Conservation (phyloP, 1,140 invertebrate species). For the Drosophila truncata region DNA sequence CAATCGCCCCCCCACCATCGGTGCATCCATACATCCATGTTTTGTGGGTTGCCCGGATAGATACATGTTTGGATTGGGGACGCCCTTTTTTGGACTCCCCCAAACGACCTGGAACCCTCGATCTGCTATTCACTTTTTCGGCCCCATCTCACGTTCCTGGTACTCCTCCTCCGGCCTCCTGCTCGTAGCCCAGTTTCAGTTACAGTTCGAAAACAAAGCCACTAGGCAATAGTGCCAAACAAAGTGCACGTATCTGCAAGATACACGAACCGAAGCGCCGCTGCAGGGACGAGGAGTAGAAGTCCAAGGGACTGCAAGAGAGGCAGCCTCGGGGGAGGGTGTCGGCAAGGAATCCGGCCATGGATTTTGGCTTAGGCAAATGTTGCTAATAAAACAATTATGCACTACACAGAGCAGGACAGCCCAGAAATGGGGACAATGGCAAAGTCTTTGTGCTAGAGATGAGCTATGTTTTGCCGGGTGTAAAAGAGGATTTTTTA, state of each 20-base stretch:
- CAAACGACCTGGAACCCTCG: constrained; percentile 48
- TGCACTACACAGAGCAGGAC: constrained; percentile 60
- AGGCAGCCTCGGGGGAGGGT: constrained; percentile 14
- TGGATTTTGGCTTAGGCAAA: constrained; percentile 74
- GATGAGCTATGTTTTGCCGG: background rate
- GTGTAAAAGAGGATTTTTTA: background rate
- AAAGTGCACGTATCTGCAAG: constrained; percentile 72
- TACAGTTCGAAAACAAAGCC: constrained; percentile 64
- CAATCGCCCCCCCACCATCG: constrained; percentile 19
- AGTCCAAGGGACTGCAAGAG: constrained; percentile 3
- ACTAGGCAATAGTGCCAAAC: constrained; percentile 53
- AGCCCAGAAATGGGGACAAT: constrained; percentile 38
- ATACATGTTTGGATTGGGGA: constrained; percentile 51
- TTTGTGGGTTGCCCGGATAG: constrained; percentile 32
- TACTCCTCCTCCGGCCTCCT: background rate
- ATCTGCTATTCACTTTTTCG: constrained; percentile 49
- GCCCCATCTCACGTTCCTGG: constrained; percentile 46
- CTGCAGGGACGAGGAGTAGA: background rate
- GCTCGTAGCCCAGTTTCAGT: constrained; percentile 50
- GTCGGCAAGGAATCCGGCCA: constrained; percentile 51
- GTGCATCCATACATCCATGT: constrained; percentile 14
- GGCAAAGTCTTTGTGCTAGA: constrained; percentile 29
- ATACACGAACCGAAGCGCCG: constrained; percentile 55
- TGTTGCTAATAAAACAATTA: constrained; percentile 81
- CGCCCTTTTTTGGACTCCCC: constrained; percentile 52